phyloP scores from a whole-genome alignment of 2,113 vertebrate genomes.

The Chaetodon auriga region DNA sequence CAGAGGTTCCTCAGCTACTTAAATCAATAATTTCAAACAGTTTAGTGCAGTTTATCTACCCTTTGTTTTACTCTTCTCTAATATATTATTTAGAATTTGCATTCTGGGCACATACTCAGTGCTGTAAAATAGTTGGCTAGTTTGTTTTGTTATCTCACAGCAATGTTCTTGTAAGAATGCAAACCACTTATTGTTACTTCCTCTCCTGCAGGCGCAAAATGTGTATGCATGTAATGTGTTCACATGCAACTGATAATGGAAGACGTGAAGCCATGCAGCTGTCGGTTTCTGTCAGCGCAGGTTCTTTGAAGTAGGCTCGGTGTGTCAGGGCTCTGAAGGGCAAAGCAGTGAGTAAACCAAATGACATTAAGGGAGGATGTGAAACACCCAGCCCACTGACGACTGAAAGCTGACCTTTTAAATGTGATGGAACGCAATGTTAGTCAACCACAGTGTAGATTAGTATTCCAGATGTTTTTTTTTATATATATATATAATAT shows the following conservation, averaged over 20 bases:
- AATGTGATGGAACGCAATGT: constrained; percentile 53
- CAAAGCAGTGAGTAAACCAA: constrained; percentile 56
- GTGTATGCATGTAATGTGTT: not conserved
- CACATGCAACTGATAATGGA: not conserved
- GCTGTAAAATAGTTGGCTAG: too few relatives aligned
- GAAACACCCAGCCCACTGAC: constrained; percentile 45
- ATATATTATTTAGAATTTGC: too few relatives aligned
- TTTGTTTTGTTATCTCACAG: not conserved
- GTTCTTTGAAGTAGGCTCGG: constrained; percentile 6
- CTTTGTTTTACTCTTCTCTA: too few relatives aligned
- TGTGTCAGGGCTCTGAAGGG: constrained; percentile 54
- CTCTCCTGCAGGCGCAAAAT: not conserved
- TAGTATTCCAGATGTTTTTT: constrained; percentile 36
- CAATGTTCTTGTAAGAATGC: not conserved
- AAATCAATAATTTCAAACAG: not conserved
- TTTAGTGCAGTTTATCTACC: not conserved
- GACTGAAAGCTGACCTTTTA: constrained; percentile 70
- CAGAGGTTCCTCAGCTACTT: too few relatives aligned
- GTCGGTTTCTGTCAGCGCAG: not conserved
- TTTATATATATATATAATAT: too few relatives aligned
- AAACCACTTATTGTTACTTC: not conserved
- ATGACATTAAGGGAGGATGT: constrained; percentile 57
- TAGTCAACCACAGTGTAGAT: constrained; percentile 48
- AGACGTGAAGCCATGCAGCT: not conserved
- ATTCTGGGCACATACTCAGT: too few relatives aligned